Evolutionary conservation across 2,888 invertebrate genomes (phyloP).

Genomic region (Kuschelorhynchus macadamiae): DNA sequence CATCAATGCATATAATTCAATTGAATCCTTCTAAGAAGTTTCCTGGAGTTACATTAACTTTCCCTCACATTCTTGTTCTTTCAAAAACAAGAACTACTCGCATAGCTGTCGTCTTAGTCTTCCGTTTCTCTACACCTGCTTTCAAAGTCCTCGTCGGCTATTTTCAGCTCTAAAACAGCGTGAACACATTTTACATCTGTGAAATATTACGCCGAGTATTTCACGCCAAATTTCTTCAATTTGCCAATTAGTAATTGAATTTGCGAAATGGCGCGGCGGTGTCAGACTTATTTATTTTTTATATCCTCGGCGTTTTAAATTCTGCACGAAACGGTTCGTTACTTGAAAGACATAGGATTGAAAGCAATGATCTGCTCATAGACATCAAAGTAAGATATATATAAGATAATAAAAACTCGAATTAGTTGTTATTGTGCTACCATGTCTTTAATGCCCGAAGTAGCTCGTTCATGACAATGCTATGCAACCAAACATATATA

Average conservation of each 20-base stretch:
- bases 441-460: no score
- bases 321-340: constrained; percentile 8
- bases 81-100: background rate
- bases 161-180: constrained; percentile 13
- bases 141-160: background rate
- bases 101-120: no score
- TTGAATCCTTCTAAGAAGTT: no score
- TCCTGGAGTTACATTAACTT: no score
- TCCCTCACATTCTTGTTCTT: background rate
- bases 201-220: constrained; percentile 22
- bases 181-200: constrained; percentile 19
- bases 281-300: constrained; percentile 14
- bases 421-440: no score
- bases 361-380: no score
- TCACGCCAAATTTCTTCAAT: constrained; percentile 34
- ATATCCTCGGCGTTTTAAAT: background rate
- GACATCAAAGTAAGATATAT: no score
- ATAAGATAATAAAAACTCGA: no score
- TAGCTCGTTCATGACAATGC: no score
- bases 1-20: no score
- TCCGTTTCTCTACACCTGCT: constrained; percentile 8
- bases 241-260: constrained; percentile 28
- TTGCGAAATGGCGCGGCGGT: constrained; percentile 12
- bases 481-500: no score
- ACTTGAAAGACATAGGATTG: no score